These are phyloP conservation scores for Enoplosus armatus DNA, from an alignment of 2,797 vertebrate species.

Conservation along the genomic window DNA sequence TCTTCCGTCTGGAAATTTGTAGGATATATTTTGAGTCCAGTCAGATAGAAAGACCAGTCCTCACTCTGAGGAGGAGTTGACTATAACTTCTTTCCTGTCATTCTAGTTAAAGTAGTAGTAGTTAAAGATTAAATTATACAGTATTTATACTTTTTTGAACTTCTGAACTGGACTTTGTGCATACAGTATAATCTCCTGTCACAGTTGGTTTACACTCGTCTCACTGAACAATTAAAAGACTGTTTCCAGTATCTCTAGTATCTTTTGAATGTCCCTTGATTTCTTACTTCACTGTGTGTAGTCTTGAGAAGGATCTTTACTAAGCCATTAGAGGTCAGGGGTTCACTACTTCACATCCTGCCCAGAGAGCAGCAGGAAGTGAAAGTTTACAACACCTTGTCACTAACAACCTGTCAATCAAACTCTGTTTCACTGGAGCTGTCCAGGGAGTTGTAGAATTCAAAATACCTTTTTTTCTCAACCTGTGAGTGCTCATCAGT, in stretches of 20 bases:
- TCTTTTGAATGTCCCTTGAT: slow-evolving; percentile 16
- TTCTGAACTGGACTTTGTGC: background rate
- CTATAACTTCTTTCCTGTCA: background rate
- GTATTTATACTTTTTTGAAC: slow-evolving; percentile 7
- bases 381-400: slow-evolving; percentile 80
- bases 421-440: slow-evolving; percentile 56
- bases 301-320: slow-evolving; percentile 51
- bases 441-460: slow-evolving; percentile 76
- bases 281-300: slow-evolving; percentile 12
- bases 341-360: slow-evolving; percentile 80
- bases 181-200: background rate
- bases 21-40: background rate
- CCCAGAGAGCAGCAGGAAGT: slow-evolving; percentile 74
- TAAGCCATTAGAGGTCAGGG: slow-evolving; percentile 75
- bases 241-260: background rate
- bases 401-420: slow-evolving; percentile 84
- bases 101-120: too few relatives aligned
- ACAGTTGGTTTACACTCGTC: background rate
- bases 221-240: background rate
- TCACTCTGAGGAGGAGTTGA: background rate
- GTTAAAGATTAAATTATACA: background rate
- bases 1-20: background rate
- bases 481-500: slow-evolving; percentile 37
- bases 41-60: background rate
- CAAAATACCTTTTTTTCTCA: slow-evolving; percentile 63